Percentiles rank a stretch among this genome's conserved stretches.
phyloP scores from a whole-genome alignment of 1,140 invertebrate species.

The Trichonephila clavata region DNA sequence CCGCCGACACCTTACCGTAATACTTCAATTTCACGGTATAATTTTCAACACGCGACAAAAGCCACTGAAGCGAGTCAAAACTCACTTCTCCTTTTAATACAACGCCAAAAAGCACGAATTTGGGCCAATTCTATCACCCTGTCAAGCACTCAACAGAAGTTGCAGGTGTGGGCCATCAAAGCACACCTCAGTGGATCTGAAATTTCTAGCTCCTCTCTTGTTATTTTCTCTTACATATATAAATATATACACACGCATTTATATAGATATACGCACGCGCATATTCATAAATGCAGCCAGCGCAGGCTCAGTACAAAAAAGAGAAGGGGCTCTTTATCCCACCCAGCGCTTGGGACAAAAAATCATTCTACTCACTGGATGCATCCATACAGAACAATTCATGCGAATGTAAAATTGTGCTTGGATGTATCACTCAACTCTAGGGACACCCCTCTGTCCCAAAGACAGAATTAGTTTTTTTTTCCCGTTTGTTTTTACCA shows the following conservation, averaged over 20 bases:
- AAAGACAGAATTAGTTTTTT: constrained; percentile 24
- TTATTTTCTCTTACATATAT: constrained; percentile 51
- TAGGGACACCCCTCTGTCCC: constrained; percentile 35
- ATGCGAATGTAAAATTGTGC: constrained; percentile 58
- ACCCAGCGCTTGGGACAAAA: constrained; percentile 1
- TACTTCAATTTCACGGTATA: constrained; percentile 39
- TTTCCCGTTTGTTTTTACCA: constrained; percentile 40
- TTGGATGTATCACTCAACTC: constrained; percentile 33
- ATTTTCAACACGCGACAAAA: constrained; percentile 20
- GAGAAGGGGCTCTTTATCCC: neutral
- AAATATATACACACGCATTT: neutral
- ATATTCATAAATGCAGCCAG: constrained; percentile 54
- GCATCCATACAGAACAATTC: constrained; percentile 54
- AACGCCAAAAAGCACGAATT: constrained; percentile 48
- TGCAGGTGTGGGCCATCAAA: constrained; percentile 69
- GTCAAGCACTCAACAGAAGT: constrained; percentile 11
- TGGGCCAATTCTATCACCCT: neutral
- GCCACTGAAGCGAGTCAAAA: neutral
- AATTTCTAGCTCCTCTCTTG: constrained; percentile 57
- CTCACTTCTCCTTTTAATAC: neutral
- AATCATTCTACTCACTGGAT: constrained; percentile 48
- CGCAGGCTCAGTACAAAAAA: neutral
- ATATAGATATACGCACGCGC: constrained; percentile 36
- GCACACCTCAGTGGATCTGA: constrained; percentile 57
- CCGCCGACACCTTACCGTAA: neutral